Evolutionary conservation across 30 jellyfish, hydroid and myxozoan species (phyloP), one percentile per base, ranked within the genome.

Genomic region (Hydra vulgaris): DNA sequence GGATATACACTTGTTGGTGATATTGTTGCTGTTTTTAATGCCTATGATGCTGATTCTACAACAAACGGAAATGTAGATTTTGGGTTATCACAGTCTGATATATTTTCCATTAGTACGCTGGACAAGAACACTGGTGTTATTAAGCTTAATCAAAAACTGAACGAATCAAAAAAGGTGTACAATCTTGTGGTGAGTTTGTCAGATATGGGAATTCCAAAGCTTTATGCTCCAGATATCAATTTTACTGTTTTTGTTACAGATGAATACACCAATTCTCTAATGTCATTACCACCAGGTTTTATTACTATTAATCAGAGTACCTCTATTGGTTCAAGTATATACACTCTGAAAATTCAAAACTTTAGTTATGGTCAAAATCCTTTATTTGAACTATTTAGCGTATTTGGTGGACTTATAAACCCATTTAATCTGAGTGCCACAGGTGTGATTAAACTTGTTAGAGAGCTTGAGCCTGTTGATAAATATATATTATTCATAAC

Each of bases 1-100:
- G 99, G 87, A 53, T 53, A 7, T 23, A 66, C 86, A 8, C 88
- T 83, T 1, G 83, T 79, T 19, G 96, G 94, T 23, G 81, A 73
- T 70, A 77, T 82, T 22, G 84, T 92, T 21, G 87, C 71, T 15
- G 72, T 53, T 15, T 21, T 70, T 21, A 16, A 66, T 16, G 87
- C 74, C 52, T 19, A 8, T 19, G 87, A 80, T 26, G 21, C 23
- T 16, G 87, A 80, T 26, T 66, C 84, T 0, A 52, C 27, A 66
- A 8, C 80, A 17, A 67, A 70, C 23, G 87, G 84, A 61, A 27
- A 80, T 21, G 81, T 80, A n/a, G 7, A 0, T 19, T 80, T 66
- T 71, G 23, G 70, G 0, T 24, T 80, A 54, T n/a, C 70, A 66
- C 72, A 71, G 12, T 66, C 84, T n/a, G 80, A 22, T 1, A 22